Evolutionary conservation across 2,113 vertebrate species (phyloP).

Genomic region (Acrocephalus kingi): DNA sequence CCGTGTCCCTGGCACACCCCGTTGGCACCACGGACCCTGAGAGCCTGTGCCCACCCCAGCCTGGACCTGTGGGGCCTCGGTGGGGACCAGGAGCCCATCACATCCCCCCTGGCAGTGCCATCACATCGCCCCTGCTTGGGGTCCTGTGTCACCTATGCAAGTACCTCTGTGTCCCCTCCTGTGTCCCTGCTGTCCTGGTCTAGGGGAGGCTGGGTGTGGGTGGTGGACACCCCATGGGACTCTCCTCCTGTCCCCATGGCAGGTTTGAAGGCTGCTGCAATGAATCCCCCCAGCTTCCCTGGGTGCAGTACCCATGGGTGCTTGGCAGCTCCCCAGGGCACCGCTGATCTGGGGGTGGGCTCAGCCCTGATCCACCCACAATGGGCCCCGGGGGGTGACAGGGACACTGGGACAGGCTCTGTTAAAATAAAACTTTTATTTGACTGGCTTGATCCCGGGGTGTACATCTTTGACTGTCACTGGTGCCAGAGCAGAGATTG

Average conservation of each 20-base stretch:
- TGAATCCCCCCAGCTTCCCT: neutral
- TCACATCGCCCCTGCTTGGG: neutral
- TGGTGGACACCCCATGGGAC: neutral
- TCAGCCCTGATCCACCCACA: neutral
- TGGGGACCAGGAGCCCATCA: neutral
- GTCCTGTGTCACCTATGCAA: slow-evolving; percentile 36
- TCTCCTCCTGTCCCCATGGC: neutral
- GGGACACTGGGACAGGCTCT: neutral
- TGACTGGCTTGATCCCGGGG: neutral
- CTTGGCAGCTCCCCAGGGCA: neutral
- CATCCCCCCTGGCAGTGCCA: rapidly evolving
- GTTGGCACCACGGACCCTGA: rapidly evolving
- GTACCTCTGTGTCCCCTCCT: neutral
- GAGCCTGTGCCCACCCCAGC: neutral
- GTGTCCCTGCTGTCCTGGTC: neutral
- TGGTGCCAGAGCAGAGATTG: neutral
- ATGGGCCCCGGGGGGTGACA: neutral
- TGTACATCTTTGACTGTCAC: neutral
- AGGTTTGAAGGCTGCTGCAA: neutral
- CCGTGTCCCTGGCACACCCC: neutral
- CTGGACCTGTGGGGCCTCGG: neutral
- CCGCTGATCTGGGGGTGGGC: neutral
- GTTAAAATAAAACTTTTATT: slow-evolving; percentile 67
- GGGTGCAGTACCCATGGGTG: neutral
- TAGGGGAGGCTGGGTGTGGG: neutral